These are phyloP conservation scores for Megalopta genalis DNA, from an alignment of 1,140 invertebrate species.

Conservation along the genomic window DNA sequence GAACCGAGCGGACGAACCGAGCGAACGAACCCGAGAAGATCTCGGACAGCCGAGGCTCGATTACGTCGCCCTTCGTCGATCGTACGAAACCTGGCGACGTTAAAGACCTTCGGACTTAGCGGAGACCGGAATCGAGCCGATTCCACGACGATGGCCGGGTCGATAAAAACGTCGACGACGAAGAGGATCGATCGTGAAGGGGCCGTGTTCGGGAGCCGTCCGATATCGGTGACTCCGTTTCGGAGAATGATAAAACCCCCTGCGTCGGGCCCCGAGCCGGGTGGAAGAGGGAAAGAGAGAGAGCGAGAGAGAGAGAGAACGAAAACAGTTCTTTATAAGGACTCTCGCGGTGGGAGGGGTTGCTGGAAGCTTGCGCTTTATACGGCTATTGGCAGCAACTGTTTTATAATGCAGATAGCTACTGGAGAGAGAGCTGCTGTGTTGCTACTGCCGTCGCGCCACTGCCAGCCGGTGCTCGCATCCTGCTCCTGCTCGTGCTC, in stretches of 20 bases:
- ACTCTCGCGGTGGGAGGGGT: slow-evolving; percentile 38
- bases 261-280: slow-evolving; percentile 30
- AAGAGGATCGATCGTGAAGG: slow-evolving; percentile 22
- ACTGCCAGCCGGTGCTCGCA: slow-evolving; percentile 32
- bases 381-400: slow-evolving; percentile 74
- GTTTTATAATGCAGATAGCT: slow-evolving; percentile 77
- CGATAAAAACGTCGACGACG: slow-evolving; percentile 62
- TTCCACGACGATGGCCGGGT: slow-evolving; percentile 44
- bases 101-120: slow-evolving; percentile 37
- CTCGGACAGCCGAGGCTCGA: slow-evolving; percentile 53
- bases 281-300: no score
- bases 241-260: slow-evolving; percentile 38
- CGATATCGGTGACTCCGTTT: slow-evolving; percentile 30
- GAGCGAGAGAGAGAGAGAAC: slow-evolving; percentile 16
- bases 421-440: slow-evolving; percentile 53
- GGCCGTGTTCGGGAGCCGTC: neutral
- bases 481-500: slow-evolving; percentile 33
- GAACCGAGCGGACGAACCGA: slow-evolving; percentile 9
- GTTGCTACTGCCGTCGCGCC: slow-evolving; percentile 41
- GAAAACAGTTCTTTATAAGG: slow-evolving; percentile 52
- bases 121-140: neutral
- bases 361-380: slow-evolving; percentile 69
- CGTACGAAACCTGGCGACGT: slow-evolving; percentile 38
- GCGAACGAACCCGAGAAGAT: slow-evolving; percentile 42
- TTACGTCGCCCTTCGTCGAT: slow-evolving; percentile 57